These are phyloP conservation scores for Cassiopea xamachana DNA, from an alignment of 30 jellyfish, hydroid and myxozoan species.

Conservation along the genomic window DNA sequence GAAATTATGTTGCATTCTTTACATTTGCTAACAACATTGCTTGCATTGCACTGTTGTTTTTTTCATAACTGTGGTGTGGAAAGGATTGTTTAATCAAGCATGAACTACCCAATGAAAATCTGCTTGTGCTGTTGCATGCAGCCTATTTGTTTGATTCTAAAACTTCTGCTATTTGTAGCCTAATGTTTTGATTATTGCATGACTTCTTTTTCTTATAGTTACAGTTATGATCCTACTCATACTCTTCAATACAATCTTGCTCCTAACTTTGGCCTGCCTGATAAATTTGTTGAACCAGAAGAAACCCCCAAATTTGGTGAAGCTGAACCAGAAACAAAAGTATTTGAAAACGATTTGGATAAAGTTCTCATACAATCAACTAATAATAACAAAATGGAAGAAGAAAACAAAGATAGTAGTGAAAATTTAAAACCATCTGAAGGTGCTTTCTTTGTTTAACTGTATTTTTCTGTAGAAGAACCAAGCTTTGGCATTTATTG, in stretches of 20 bases:
- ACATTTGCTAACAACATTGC: too few species aligned
- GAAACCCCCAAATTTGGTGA: neutral
- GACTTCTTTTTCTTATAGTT: conserved; percentile 47
- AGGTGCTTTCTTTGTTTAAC: neutral
- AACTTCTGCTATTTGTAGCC: too few species aligned
- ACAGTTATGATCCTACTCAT: conserved; percentile 97
- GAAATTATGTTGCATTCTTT: too few species aligned
- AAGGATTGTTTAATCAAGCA: too few species aligned
- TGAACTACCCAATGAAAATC: too few species aligned
- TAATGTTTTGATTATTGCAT: too few species aligned
- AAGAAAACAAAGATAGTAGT: neutral
- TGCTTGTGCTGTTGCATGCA: too few species aligned
- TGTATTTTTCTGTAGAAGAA: too few species aligned
- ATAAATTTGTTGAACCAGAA: conserved; percentile 44
- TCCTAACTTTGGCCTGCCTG: conserved; percentile 94
- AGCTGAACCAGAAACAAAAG: conserved; percentile 34
- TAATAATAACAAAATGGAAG: too few species aligned
- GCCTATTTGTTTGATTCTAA: neutral
- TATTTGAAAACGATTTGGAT: conserved; percentile 4
- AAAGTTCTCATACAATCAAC: neutral
- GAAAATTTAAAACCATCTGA: neutral
- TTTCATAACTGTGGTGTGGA: too few species aligned
- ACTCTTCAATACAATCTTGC: conserved; percentile 94
- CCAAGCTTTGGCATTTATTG: too few species aligned
- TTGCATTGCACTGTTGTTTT: too few species aligned